These are phyloP conservation scores for Tiliacea citrago DNA, from an alignment of 2,888 invertebrate species.

Conservation along the genomic window DNA sequence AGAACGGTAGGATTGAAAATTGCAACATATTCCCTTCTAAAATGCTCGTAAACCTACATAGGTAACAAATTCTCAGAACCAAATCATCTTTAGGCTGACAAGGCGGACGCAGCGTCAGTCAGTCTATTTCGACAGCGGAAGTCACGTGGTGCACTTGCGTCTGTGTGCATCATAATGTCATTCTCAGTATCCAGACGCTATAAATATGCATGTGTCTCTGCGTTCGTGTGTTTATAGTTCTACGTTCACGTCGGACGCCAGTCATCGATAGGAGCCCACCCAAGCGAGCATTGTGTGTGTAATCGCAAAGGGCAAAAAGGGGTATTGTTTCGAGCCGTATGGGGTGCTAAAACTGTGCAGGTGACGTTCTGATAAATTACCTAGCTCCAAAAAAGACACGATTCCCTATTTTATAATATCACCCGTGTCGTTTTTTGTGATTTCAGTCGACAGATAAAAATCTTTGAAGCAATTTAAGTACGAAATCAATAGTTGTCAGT, in stretches of 20 bases:
- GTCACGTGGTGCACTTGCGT: slow-evolving; percentile 80
- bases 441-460: slow-evolving; percentile 14
- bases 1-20: slow-evolving; percentile 6
- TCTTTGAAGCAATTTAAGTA: slow-evolving; percentile 27
- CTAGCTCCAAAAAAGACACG: slow-evolving; percentile 30
- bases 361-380: slow-evolving; percentile 77
- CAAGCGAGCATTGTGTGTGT: slow-evolving; percentile 77
- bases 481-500: slow-evolving; percentile 57
- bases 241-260: slow-evolving; percentile 66
- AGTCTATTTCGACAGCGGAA: slow-evolving; percentile 86
- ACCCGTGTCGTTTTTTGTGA: slow-evolving; percentile 26
- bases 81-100: slow-evolving; percentile 47
- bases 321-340: slow-evolving; percentile 76
- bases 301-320: slow-evolving; percentile 75
- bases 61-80: slow-evolving; percentile 54
- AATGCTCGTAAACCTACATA: slow-evolving; percentile 16
- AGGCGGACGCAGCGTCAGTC: slow-evolving; percentile 73
- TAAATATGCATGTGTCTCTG: slow-evolving; percentile 80
- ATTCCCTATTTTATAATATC: slow-evolving; percentile 19
- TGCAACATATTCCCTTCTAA: slow-evolving; percentile 20
- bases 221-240: slow-evolving; percentile 65
- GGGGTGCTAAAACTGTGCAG: slow-evolving; percentile 76
- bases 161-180: slow-evolving; percentile 83
- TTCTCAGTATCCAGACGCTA: slow-evolving; percentile 83
- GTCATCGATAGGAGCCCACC: slow-evolving; percentile 78